phyloP scores from a whole-genome alignment of 37 sponge, comb jelly and placozoan species.

The Lycopodina hypogea region DNA sequence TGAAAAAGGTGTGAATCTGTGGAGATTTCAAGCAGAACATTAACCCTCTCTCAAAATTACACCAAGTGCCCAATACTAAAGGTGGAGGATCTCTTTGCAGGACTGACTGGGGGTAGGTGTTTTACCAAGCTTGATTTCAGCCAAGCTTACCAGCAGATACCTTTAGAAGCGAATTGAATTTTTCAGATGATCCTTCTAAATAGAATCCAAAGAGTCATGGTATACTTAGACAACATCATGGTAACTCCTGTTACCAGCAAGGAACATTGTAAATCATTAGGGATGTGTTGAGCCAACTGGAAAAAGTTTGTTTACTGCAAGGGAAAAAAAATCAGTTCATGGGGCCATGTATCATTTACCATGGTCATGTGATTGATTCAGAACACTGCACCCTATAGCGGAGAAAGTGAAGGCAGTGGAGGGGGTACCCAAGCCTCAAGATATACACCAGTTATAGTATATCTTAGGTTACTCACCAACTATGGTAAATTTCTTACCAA shows the following conservation, averaged over 20 bases:
- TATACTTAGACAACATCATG: background rate
- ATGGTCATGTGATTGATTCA: conserved; percentile 25
- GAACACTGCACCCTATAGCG: background rate
- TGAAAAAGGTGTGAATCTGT: conserved; percentile 25
- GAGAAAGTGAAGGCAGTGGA: no score
- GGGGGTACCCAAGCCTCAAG: conserved; percentile 10
- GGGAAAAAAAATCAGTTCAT: background rate
- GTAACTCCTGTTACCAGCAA: background rate
- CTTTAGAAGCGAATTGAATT: background rate
- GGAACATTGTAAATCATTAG: background rate
- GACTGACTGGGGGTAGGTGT: conserved; percentile 14
- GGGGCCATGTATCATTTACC: background rate
- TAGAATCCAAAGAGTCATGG: no score
- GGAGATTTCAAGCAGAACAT: no score
- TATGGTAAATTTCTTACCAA: conserved; percentile 28
- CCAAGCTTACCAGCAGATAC: conserved; percentile 5
- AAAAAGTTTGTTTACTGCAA: background rate
- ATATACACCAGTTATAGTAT: conserved; percentile 24
- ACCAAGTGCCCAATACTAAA: no score
- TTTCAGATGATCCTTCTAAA: background rate
- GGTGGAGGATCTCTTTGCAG: conserved; percentile 22
- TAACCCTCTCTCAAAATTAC: conserved; percentile 19
- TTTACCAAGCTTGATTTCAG: conserved; percentile 60
- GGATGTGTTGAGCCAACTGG: background rate
- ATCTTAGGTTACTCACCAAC: conserved; percentile 21